Base-by-base conservation (phyloP, 2,888 invertebrate genomes). In the Tetragnatha montana region DNA sequence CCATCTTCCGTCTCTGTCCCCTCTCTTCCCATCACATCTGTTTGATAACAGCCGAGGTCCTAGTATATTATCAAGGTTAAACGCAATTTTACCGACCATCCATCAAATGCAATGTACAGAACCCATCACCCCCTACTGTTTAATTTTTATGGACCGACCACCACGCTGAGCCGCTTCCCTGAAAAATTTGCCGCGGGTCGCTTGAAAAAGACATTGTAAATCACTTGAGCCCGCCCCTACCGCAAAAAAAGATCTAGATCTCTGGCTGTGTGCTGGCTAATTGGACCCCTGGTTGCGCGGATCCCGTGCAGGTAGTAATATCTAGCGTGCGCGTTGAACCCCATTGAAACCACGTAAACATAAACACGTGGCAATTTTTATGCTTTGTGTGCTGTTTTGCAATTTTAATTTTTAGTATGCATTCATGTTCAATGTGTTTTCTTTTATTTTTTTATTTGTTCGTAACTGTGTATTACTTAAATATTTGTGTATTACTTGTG, bases 21-120 rank as follows among this genome's bases (percentile, higher is more conserved):
- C 12, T 60, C 14, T 60, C 60, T 12, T 14, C 14, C 60, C 60
- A 60, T 17, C 60, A 17, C 12, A 60, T 35, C 12, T 60, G 60
- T 60, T 60, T 8, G 8, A 70, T 22, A 51, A 10, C 51, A 51
- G 17, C 21, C 17, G n/a, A 14, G 80, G 47, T 19, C 19, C 69
- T 49, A 47, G 69, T 80, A 69, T 80, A 80, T 80, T 80, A 80
- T 69, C 51, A 60, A 10, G 80, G 47, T 17, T 80, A 69, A 80
- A 80, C 47, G 80, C 8, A 22, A 22, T 70, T 80, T 80, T 69
- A 69, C 80, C 17, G 47, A 70, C 80, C 69, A 80, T 80, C 47
- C 80, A 69, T 80, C 80, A 80, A 80, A 80, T 80, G 47, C 69
- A 35, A 69, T 69, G 69, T 69, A 80, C 80, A 80, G 69, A 69